phyloP scores from a whole-genome alignment of 2,888 invertebrate genomes.

The Gasteruption jaculator region DNA sequence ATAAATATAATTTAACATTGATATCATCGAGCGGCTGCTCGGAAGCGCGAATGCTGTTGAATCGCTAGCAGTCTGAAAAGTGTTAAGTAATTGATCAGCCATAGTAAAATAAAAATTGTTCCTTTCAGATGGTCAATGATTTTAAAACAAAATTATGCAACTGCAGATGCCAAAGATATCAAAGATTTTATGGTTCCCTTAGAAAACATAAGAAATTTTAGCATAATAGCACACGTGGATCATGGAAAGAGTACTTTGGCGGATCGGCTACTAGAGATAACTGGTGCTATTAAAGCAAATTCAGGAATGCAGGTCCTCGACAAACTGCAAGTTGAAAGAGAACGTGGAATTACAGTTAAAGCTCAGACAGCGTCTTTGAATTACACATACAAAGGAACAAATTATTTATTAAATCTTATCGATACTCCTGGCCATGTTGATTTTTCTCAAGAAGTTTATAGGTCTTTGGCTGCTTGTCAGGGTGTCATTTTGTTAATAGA shows the following conservation, averaged over 20 bases:
- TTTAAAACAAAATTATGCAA: conserved; percentile 15
- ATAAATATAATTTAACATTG: too few relatives aligned
- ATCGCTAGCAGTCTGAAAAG: too few relatives aligned
- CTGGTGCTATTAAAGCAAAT: conserved; percentile 72
- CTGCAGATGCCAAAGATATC: conserved; percentile 15
- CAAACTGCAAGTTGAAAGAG: conserved; percentile 83
- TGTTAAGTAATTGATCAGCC: too few relatives aligned
- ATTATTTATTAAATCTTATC: conserved; percentile 87
- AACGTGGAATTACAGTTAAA: conserved; percentile 97
- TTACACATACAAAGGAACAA: conserved; percentile 63
- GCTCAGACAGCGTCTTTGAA: conserved; percentile 91
- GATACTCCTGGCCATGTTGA: conserved; percentile 99
- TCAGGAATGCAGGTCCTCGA: conserved; percentile 71
- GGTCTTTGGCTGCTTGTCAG: conserved; percentile 90
- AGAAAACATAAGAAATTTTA: conserved; percentile 79
- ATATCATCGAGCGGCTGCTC: too few relatives aligned
- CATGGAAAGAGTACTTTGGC: conserved; percentile 98
- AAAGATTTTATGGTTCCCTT: conserved; percentile 47
- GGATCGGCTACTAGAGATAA: conserved; percentile 88
- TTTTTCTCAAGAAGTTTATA: conserved; percentile 90
- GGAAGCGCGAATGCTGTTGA: too few relatives aligned
- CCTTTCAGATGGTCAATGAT: too few relatives aligned
- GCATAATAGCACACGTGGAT: conserved; percentile 98
- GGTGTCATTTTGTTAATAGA: conserved; percentile 93
- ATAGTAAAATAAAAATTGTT: too few relatives aligned